These are phyloP conservation scores for Lycaon pictus DNA, from an alignment of 2,113 vertebrate genomes.

Conservation along the genomic window DNA sequence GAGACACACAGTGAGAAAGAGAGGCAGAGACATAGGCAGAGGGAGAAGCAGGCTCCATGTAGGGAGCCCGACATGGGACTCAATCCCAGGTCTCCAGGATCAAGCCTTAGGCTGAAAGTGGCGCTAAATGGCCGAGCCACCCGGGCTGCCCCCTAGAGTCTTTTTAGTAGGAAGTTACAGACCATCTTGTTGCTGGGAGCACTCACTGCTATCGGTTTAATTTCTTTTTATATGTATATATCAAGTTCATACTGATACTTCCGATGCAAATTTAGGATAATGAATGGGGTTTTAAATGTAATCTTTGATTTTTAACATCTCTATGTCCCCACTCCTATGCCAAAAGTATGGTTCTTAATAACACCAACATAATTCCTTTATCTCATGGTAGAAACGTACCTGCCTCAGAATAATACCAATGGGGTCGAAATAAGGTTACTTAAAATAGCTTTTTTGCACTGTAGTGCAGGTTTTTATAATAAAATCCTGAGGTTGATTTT, in stretches of 20 bases:
- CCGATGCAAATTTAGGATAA: background rate
- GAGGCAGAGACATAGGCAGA: too few species aligned
- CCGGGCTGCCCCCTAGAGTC: too few species aligned
- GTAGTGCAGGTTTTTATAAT: constrained; percentile 33
- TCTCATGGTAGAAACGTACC: background rate
- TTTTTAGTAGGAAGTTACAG: background rate
- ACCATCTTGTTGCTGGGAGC: background rate
- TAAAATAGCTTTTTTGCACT: background rate
- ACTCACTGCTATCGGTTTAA: background rate
- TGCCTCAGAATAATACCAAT: background rate
- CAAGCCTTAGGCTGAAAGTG: too few species aligned
- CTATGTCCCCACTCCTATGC: background rate
- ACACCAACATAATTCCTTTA: background rate
- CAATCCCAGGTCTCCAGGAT: too few species aligned
- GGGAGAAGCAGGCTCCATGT: too few species aligned
- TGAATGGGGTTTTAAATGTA: background rate
- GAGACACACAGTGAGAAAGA: too few species aligned
- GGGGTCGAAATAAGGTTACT: background rate
- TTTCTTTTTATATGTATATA: background rate
- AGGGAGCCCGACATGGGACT: too few species aligned
- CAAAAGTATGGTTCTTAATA: background rate
- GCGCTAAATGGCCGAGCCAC: too few species aligned
- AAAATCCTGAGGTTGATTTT: background rate
- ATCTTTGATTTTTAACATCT: background rate
- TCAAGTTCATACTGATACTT: background rate